These are phyloP conservation scores for Ormyrus nitidulus DNA, from an alignment of 2,888 invertebrate genomes.

Conservation along the genomic window DNA sequence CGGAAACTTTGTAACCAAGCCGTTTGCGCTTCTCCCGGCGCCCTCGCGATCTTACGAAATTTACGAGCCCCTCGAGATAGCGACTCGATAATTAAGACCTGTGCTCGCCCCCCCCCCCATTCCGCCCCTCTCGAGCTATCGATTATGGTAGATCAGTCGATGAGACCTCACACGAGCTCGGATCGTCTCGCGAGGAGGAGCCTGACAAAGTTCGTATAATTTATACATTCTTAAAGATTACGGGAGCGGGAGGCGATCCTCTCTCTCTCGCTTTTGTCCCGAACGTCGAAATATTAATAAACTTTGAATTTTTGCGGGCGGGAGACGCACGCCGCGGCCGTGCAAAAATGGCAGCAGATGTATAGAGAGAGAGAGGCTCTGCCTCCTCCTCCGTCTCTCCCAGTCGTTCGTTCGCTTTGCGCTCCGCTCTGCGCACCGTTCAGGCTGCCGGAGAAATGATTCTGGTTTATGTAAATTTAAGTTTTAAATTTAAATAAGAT, in stretches of 20 bases:
- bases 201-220: constrained; percentile 52
- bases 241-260: constrained; percentile 12
- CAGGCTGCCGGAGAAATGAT: constrained; percentile 39
- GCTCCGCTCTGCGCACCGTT: background rate
- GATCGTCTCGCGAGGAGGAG: constrained; percentile 15
- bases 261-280: background rate
- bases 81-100: constrained; percentile 55
- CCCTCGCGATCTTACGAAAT: constrained; percentile 52
- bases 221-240: constrained; percentile 53
- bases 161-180: constrained; percentile 27
- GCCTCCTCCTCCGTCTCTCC: too few relatives aligned
- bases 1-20: constrained; percentile 59
- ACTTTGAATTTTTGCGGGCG: constrained; percentile 41
- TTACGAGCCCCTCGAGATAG: constrained; percentile 43
- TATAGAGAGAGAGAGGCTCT: background rate
- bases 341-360: constrained; percentile 41
- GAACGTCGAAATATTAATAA: constrained; percentile 49
- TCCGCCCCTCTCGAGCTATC: constrained; percentile 32
- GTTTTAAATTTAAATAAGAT: constrained; percentile 56
- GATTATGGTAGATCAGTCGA: constrained; percentile 53
- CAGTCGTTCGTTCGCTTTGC: constrained; percentile 4
- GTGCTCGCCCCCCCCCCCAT: constrained; percentile 13
- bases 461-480: constrained; percentile 56
- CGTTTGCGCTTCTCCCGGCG: constrained; percentile 53
- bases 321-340: background rate